These are phyloP conservation scores for Pachliopta kotzebuea DNA, from an alignment of 2,888 invertebrate species.

Conservation along the genomic window DNA sequence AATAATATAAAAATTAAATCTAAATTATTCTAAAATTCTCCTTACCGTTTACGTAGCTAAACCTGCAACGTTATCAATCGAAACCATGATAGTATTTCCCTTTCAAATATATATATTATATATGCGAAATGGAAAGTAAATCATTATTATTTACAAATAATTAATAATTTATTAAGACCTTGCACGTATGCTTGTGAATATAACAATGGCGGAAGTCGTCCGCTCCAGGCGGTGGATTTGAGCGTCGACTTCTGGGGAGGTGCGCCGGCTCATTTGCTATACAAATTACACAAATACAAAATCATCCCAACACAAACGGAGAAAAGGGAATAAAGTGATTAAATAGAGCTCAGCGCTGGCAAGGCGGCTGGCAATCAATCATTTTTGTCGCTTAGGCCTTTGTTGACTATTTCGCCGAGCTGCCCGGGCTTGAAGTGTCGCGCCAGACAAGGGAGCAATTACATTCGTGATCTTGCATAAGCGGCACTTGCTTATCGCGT, in stretches of 20 bases:
- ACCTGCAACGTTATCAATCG: no score
- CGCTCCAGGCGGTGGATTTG: constrained; percentile 65
- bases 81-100: no score
- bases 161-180: not conserved
- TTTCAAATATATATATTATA: no score
- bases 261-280: constrained; percentile 73
- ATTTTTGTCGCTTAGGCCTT: constrained; percentile 77
- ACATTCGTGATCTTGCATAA: constrained; percentile 82
- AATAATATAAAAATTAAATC: no score
- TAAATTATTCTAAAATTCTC: no score
- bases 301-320: constrained; percentile 79
- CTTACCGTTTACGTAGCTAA: no score
- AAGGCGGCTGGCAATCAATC: constrained; percentile 81
- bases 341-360: constrained; percentile 77
- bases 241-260: constrained; percentile 47
- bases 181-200: not conserved
- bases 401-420: constrained; percentile 62
- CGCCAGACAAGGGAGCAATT: constrained; percentile 81
- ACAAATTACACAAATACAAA: constrained; percentile 80
- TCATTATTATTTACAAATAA: not conserved
- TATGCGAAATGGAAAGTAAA: no score
- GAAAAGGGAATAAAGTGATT: constrained; percentile 82
- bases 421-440: constrained; percentile 77
- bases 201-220: constrained; percentile 63
- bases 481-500: constrained; percentile 78